These are phyloP conservation scores for Euplexia lucipara DNA, from an alignment of 2,888 invertebrate species.

Conservation along the genomic window DNA sequence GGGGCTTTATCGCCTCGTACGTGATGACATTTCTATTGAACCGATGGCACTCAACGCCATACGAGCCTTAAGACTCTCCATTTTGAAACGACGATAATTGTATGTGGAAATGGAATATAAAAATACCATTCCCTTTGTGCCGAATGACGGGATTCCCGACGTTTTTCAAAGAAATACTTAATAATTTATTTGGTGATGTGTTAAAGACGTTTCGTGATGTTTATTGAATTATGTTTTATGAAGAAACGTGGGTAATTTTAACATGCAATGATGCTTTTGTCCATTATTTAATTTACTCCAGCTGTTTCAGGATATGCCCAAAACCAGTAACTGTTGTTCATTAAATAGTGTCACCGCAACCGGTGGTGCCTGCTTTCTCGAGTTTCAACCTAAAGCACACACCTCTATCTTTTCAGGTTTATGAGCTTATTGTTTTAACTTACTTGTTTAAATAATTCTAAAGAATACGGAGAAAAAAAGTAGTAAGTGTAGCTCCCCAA, in stretches of 20 bases:
- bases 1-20: conserved; percentile 66
- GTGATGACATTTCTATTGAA: conserved; percentile 75
- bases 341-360: too few species aligned
- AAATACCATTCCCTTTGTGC: conserved; percentile 65
- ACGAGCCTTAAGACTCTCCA: conserved; percentile 64
- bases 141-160: conserved; percentile 62
- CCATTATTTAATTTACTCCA: neutral
- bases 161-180: conserved; percentile 60
- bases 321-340: conserved; percentile 23
- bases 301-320: neutral
- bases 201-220: conserved; percentile 14
- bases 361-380: too few species aligned
- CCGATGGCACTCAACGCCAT: conserved; percentile 70
- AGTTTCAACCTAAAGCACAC: too few species aligned
- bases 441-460: too few species aligned
- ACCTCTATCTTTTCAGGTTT: too few species aligned
- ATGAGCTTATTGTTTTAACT: too few species aligned
- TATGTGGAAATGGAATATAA: conserved; percentile 70
- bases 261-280: neutral
- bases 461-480: too few species aligned
- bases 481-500: too few species aligned
- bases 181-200: conserved; percentile 54
- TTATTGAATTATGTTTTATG: conserved; percentile 14
- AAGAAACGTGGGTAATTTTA: neutral
- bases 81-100: conserved; percentile 72